These are phyloP conservation scores for Hipposideros larvatus DNA, from an alignment of 2,797 vertebrate species.

Conservation along the genomic window DNA sequence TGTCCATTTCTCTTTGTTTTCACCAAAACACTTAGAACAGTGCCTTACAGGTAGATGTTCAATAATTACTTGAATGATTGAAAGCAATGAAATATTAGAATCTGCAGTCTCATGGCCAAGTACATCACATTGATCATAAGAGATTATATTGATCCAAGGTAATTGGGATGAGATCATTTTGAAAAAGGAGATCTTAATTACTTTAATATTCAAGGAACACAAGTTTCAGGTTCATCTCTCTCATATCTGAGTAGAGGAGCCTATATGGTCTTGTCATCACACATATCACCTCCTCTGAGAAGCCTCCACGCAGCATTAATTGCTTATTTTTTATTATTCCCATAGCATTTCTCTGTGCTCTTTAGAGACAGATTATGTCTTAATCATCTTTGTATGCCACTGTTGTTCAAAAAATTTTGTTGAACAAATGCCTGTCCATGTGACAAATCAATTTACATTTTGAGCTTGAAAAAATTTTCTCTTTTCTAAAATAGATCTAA, in stretches of 20 bases:
- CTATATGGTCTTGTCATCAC: background rate
- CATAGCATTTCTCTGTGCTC: background rate
- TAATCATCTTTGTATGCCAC: slow-evolving; percentile 24
- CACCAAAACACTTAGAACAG: background rate
- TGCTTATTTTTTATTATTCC: background rate
- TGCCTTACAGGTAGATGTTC: background rate
- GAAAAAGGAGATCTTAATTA: background rate
- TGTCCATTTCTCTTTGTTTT: background rate
- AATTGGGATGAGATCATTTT: slow-evolving; percentile 8
- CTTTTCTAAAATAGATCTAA: slow-evolving; percentile 27
- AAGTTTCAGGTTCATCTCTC: background rate
- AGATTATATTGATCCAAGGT: background rate
- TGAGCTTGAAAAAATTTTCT: slow-evolving; percentile 20
- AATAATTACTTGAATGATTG: background rate
- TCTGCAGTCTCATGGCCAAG: background rate
- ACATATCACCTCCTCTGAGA: background rate
- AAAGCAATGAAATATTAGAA: slow-evolving; percentile 2
- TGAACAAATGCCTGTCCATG: background rate
- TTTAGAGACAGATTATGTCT: background rate
- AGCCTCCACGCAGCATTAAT: background rate
- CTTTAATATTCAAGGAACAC: background rate
- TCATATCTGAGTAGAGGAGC: background rate
- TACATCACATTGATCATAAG: background rate
- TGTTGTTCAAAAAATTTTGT: slow-evolving; percentile 1
- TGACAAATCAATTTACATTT: slow-evolving; percentile 16